Base-by-base conservation (phyloP, 2,113 vertebrate species). In the Melozone crissalis region DNA sequence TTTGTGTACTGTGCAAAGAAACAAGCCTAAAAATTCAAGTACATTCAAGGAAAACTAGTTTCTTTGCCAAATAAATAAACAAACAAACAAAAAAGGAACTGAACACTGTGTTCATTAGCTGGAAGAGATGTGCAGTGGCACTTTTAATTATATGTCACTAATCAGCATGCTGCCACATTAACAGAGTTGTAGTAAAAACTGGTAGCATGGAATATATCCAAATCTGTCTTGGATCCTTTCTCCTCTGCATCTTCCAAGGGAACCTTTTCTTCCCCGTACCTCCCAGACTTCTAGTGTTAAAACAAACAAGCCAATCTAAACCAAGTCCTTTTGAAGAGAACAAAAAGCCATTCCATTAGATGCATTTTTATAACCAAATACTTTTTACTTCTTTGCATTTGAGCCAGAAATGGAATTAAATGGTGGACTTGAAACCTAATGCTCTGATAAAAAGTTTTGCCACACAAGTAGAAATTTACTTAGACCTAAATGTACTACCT, bases 151-250 rank as follows among this genome's bases (percentile, higher is more conserved):
- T 72, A 93, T 82, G 88, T 93, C 94, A 95, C 94, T 97, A 96
- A 97, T 96, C 96, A 95, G 94, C 94, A 97, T 94, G 93, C 90
- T 93, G 93, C 95, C 90, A 15, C 94, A 96, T 95, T 95, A 95
- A 94, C 83, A 89, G 85, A 90, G 61, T 84, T 89, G 88, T 93
- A 93, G 93, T 96, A 95, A 95, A 95, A 94, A 89, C 90, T 80
- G 85, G 82, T 93, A 83, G 79, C 90, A 95, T 96, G 95, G 92
- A 96, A 92, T 88, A 93, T 75, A 84, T 96, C 93, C 88, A 96
- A 91, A 95, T 93, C 65, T 94, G 47, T 86, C 92, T 94, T 96
- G 92, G 95, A 96, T 86, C 49, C 61, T 67, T 95, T 89, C 82
- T 84, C 55, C 43, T 95, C 75, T 97, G 35, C 43, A 57, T 84